Percentiles rank a stretch among this genome's conserved stretches.
These are phyloP conservation scores for Aldrovandia affinis DNA, from an alignment of 2,797 vertebrate species.

Conservation along the genomic window DNA sequence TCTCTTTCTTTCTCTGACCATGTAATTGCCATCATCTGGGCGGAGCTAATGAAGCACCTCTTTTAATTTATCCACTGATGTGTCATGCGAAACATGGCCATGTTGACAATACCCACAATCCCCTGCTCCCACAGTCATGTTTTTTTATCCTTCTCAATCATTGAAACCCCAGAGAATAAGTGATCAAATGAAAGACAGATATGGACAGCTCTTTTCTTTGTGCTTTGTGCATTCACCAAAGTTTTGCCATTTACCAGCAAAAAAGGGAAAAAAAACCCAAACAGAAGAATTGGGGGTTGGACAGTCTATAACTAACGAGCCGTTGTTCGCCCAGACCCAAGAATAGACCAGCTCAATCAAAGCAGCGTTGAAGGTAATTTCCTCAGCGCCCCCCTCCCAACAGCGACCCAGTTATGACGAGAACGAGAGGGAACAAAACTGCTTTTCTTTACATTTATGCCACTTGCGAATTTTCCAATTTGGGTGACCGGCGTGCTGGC, in stretches of 20 bases:
- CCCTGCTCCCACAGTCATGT: constrained; percentile 25
- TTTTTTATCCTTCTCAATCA: constrained; percentile 13
- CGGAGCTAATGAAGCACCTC: constrained; percentile 87
- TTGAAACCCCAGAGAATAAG: not conserved
- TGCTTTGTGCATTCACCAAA: constrained; percentile 45
- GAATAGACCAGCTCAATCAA: constrained; percentile 65
- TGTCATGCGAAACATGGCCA: constrained; percentile 83
- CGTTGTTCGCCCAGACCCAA: constrained; percentile 66
- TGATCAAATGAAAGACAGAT: constrained; percentile 25
- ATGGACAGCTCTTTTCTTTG: constrained; percentile 45
- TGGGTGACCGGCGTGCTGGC: constrained; percentile 75
- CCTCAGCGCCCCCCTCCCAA: constrained; percentile 53
- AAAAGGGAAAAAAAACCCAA: constrained; percentile 14
- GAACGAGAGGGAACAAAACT: constrained; percentile 81
- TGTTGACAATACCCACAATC: constrained; percentile 40
- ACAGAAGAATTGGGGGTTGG: constrained; percentile 50
- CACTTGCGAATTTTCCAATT: constrained; percentile 75
- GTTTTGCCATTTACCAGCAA: constrained; percentile 52
- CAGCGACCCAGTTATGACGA: constrained; percentile 69
- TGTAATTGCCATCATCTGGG: constrained; percentile 68
- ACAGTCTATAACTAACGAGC: constrained; percentile 72
- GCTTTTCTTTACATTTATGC: constrained; percentile 83
- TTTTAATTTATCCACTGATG: constrained; percentile 93
- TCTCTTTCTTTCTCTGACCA: not conserved
- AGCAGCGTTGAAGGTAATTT: constrained; percentile 58